These are phyloP conservation scores for Lepidotrigona ventralis DNA, from an alignment of 1,140 invertebrate genomes.

Conservation along the genomic window DNA sequence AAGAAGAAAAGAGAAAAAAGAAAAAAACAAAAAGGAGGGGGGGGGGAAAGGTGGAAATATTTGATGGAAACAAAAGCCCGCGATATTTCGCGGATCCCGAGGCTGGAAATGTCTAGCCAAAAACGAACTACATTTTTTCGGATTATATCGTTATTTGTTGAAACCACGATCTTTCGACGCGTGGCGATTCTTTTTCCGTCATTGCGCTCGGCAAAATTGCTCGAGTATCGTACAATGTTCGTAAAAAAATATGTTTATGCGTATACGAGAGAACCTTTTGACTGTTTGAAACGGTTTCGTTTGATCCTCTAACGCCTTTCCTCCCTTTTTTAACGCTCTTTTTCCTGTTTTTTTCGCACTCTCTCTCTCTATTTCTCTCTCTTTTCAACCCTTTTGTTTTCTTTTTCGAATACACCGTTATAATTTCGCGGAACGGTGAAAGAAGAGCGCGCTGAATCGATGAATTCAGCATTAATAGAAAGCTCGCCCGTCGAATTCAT, in stretches of 20 bases:
- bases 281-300: not conserved
- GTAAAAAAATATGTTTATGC: constrained; percentile 43
- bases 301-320: not conserved
- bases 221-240: not conserved
- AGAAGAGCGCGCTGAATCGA: not conserved
- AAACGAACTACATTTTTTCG: constrained; percentile 34
- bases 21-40: not conserved
- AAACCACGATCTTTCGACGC: constrained; percentile 19
- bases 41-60: not conserved
- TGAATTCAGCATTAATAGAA: constrained; percentile 11
- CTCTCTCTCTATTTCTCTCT: not conserved
- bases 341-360: not conserved
- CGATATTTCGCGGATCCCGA: constrained; percentile 23
- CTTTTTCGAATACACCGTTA: not conserved
- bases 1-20: not conserved
- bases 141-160: constrained; percentile 46
- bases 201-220: constrained; percentile 9
- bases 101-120: constrained; percentile 5
- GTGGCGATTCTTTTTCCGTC: not conserved
- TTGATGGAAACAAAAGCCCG: constrained; percentile 28
- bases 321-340: too few species aligned
- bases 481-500: too few species aligned
- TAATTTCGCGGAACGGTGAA: not conserved
- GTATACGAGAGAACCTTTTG: not conserved
- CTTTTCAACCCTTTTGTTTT: not conserved